Base-by-base conservation (phyloP, 35 echinoderm and acorn worm species). In the Eucidaris tribuloides region DNA sequence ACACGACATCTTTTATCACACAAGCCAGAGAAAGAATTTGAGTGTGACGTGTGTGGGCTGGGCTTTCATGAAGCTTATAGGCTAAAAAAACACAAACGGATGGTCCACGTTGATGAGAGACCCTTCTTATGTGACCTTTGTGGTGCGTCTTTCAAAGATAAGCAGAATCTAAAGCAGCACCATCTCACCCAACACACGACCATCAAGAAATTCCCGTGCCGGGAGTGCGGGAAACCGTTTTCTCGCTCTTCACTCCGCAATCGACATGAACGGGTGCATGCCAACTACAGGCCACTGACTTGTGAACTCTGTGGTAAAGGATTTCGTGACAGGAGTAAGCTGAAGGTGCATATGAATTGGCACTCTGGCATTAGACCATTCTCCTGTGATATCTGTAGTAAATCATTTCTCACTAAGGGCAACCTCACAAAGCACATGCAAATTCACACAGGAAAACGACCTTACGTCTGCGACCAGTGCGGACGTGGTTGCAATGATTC, bases 391-490 rank as follows among this genome's bases (percentile, higher is more conserved):
- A 19, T 74, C 1, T 74, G 68, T 25, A 36, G 25, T 9, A 74
- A 74, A 40, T 42, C 68, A 0, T 74, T 74, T 40, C 68, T 74
- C 9, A 40, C 44, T 17, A 74, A 74, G 37, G 68, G 68, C 14
- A 74, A 74, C 68, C 68, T 74, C 0, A 74, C 68, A 33, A 74
- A 74, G 7, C 68, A 74, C 68, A 74, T 74, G 68, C 68, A 40
- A 9, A 44, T 74, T 22, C 68, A 74, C 68, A 74, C 68, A 15
- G 68, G 68, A 17, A 40, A 74, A 40, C 33, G 68, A 24, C 68
- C 68, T 3, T 74, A 74, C 68, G 68, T 74, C 39, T 74, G 68
- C 25, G 37, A 74, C 35, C 14, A 41, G 41, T 74, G 68, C 25
- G 68, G 68, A n/a, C 34, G 34, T 11, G 68, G 68, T 9, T 74